These are phyloP conservation scores for Semaprochilodus insignis DNA, from an alignment of 2,797 vertebrate genomes.

Conservation along the genomic window DNA sequence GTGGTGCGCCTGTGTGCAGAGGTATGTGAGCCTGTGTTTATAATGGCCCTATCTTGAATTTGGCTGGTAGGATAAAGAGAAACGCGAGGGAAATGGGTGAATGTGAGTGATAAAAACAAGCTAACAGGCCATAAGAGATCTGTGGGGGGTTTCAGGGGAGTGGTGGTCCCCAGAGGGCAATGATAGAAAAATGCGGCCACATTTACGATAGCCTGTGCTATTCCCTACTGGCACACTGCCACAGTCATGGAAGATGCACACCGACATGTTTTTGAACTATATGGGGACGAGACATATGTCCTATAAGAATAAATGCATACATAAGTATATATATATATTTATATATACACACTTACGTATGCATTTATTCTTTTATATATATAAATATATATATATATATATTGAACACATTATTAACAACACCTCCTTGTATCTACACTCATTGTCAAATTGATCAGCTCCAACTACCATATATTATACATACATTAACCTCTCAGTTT, in stretches of 20 bases:
- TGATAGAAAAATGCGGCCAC: conserved; percentile 43
- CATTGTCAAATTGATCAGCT: no score
- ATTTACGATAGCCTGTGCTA: conserved; percentile 42
- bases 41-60: conserved; percentile 15
- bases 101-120: conserved; percentile 8
- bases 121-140: conserved; percentile 28
- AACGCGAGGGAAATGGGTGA: background rate
- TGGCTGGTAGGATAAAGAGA: conserved; percentile 1
- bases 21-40: conserved; percentile 6
- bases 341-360: no score
- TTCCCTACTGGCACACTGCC: conserved; percentile 18
- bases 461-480: no score
- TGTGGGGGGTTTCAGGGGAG: conserved; percentile 2
- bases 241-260: conserved; percentile 2
- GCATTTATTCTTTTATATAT: no score
- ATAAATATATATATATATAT: no score
- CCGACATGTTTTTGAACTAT: background rate
- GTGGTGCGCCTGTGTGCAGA: conserved; percentile 1
- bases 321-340: no score
- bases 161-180: conserved; percentile 42
- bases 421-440: no score
- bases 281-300: no score
- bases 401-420: no score
- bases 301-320: no score
- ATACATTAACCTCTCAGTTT: no score